phyloP scores from a whole-genome alignment of 2,888 invertebrate genomes.

The Andrena flavipes region DNA sequence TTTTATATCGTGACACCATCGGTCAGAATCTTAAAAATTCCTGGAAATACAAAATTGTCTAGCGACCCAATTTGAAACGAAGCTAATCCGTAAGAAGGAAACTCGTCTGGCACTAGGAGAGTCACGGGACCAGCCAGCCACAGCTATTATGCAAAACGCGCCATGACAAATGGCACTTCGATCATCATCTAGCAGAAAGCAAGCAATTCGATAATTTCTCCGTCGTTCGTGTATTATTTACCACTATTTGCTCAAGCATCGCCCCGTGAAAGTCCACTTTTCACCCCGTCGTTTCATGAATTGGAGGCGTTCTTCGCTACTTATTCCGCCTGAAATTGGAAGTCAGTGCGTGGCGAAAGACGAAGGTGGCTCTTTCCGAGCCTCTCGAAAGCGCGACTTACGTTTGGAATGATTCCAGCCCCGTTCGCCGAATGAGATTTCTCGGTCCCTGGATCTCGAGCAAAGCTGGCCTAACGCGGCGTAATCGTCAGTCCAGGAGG shows the following conservation, averaged over 20 bases:
- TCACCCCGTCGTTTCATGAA: conserved; percentile 42
- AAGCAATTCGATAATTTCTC: conserved; percentile 21
- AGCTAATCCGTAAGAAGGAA: too few species aligned
- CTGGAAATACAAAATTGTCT: too few species aligned
- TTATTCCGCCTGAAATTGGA: conserved; percentile 43
- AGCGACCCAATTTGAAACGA: too few species aligned
- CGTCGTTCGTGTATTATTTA: conserved; percentile 38
- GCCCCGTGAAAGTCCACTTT: conserved; percentile 63
- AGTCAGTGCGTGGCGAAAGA: conserved; percentile 54
- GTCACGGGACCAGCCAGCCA: neutral
- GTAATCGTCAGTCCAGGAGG: conserved; percentile 58
- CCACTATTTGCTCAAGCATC: conserved; percentile 54
- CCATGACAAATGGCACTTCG: conserved; percentile 2
- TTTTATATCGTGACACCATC: too few species aligned
- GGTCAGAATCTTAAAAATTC: too few species aligned
- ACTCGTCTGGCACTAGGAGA: neutral
- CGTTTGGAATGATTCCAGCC: neutral
- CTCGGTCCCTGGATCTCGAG: conserved; percentile 51
- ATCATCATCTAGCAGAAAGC: conserved; percentile 2
- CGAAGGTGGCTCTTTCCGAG: conserved; percentile 10
- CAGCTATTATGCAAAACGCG: conserved; percentile 24
- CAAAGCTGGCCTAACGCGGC: conserved; percentile 45
- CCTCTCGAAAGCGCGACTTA: conserved; percentile 28
- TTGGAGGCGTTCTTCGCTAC: conserved; percentile 38
- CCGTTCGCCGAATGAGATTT: neutral